Conservation (phyloP, 2,797 vertebrate species). For the Morelia viridis region DNA sequence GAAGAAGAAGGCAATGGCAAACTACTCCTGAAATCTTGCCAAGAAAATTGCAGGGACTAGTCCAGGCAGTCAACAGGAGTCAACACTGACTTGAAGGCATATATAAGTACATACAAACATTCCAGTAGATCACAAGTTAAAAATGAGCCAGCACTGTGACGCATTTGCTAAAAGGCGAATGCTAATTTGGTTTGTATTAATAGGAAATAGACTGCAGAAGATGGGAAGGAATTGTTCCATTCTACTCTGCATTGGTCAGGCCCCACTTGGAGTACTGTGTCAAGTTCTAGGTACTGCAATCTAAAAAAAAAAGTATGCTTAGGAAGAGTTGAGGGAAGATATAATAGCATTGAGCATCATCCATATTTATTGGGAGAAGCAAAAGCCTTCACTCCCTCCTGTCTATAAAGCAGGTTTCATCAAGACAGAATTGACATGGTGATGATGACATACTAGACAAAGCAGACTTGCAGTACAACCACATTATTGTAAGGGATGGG, state of each 20-base stretch:
- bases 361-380: constrained; percentile 20
- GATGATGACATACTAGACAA: constrained; percentile 20
- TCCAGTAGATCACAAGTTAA: background rate
- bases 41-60: too few relatives aligned
- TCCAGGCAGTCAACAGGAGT: too few relatives aligned
- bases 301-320: background rate
- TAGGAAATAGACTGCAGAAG: background rate
- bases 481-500: constrained; percentile 38
- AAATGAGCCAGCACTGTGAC: background rate
- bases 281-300: background rate
- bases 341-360: background rate
- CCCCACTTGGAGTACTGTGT: background rate
- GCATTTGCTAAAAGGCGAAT: background rate
- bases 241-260: background rate
- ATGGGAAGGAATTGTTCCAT: background rate
- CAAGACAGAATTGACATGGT: background rate
- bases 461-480: constrained; percentile 18
- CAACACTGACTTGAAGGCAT: too few relatives aligned
- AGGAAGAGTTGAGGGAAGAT: background rate
- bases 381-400: constrained; percentile 16
- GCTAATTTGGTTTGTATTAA: background rate
- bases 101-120: background rate
- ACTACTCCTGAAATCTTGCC: too few relatives aligned
- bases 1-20: too few relatives aligned
- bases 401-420: constrained; percentile 15